phyloP scores from a whole-genome alignment of 2,797 vertebrate species.

The Chelonia mydas region DNA sequence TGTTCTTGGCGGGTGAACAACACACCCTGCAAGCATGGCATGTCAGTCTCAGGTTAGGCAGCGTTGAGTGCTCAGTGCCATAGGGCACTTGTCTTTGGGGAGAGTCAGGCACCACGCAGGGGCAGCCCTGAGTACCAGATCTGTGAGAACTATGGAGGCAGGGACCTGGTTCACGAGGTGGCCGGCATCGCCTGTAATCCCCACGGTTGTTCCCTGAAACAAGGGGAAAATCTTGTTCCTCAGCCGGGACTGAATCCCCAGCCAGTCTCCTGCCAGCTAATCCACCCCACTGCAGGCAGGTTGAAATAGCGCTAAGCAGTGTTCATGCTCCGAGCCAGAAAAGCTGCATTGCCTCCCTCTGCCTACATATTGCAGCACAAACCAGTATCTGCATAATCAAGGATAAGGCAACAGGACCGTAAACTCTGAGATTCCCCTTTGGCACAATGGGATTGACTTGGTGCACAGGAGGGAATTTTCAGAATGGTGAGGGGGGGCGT shows the following conservation, averaged over 20 bases:
- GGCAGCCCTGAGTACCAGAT: background rate
- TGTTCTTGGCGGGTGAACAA: background rate
- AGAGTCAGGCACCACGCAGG: background rate
- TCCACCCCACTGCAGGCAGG: background rate
- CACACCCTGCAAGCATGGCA: background rate
- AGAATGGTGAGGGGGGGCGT: background rate
- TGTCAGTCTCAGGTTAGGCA: background rate
- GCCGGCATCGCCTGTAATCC: background rate
- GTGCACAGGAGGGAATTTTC: background rate
- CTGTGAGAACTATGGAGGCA: too few species aligned
- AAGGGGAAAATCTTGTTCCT: background rate
- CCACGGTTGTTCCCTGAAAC: background rate
- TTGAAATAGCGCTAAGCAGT: background rate
- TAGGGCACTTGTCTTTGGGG: background rate
- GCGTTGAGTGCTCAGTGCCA: background rate
- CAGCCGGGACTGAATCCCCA: background rate
- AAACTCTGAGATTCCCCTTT: background rate
- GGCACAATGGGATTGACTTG: background rate
- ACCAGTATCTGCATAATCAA: fast-evolving
- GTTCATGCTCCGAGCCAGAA: background rate
- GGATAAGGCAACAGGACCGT: background rate
- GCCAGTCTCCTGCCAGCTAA: background rate
- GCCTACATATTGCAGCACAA: fast-evolving
- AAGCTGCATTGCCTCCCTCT: fast-evolving
- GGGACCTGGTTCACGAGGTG: background rate